Percentiles rank a stretch among this genome's conserved stretches.
These are phyloP conservation scores for Phortica okadai DNA, from an alignment of 2,888 invertebrate genomes.

Conservation along the genomic window DNA sequence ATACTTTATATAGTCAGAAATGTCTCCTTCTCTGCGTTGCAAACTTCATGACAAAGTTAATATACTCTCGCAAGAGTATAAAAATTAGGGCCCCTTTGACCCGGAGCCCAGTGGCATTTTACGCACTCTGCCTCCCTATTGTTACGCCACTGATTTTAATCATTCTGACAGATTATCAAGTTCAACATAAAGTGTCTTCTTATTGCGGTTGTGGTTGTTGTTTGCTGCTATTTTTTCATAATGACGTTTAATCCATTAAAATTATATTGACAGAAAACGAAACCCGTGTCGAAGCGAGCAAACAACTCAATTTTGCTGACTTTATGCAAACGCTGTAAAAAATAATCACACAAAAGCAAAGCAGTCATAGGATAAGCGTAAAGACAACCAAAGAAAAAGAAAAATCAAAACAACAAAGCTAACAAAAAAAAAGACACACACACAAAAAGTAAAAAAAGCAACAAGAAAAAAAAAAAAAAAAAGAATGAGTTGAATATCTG, in stretches of 20 bases:
- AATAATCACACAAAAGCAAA: not conserved
- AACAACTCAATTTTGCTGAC: slow-evolving; percentile 53
- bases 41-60: no score
- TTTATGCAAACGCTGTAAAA: not conserved
- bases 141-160: no score
- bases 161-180: no score
- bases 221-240: slow-evolving; percentile 16
- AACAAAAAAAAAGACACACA: no score
- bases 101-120: no score
- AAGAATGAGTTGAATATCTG: slow-evolving; percentile 16
- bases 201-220: no score
- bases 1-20: no score
- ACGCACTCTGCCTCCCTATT: no score
- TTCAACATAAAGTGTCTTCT: no score
- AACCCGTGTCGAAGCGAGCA: slow-evolving; percentile 16
- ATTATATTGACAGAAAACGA: slow-evolving; percentile 45
- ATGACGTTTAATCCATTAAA: slow-evolving; percentile 3
- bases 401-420: not conserved
- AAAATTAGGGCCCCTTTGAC: no score
- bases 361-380: not conserved
- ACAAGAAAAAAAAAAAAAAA: slow-evolving; percentile 1
- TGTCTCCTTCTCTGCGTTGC: no score
- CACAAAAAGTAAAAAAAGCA: not conserved
- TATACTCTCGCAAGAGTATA: no score
- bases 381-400: not conserved